Evolutionary conservation across 2,888 invertebrate genomes (phyloP).

Genomic region (Leucania comma): DNA sequence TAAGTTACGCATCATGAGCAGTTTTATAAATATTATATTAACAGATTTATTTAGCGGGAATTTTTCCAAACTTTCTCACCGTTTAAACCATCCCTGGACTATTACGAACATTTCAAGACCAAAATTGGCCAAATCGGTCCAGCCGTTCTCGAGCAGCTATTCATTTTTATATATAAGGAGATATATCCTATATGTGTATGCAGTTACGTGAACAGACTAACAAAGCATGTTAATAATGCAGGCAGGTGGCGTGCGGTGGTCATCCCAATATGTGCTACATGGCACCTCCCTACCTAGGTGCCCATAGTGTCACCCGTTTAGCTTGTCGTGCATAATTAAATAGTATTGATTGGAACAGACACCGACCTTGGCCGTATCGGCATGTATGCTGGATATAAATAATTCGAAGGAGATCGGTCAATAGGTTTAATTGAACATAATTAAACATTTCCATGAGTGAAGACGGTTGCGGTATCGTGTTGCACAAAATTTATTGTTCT

Average conservation of each 20-base stretch:
- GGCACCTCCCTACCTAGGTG: neutral
- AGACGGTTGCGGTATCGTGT: neutral
- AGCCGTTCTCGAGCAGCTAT: too few species aligned
- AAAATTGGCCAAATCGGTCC: too few species aligned
- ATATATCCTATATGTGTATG: neutral
- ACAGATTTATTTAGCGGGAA: too few species aligned
- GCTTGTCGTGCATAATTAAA: conserved; percentile 52
- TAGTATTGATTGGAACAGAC: conserved; percentile 47
- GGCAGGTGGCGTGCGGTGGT: conserved; percentile 3
- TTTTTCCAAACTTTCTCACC: too few species aligned
- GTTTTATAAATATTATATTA: too few species aligned
- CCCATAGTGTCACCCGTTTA: conserved; percentile 18
- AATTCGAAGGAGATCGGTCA: conserved; percentile 8
- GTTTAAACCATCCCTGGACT: too few species aligned
- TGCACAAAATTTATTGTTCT: too few species aligned
- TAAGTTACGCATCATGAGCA: too few species aligned
- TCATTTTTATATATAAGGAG: neutral
- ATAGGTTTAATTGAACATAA: conserved; percentile 8
- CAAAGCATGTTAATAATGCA: conserved; percentile 20
- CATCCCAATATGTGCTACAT: conserved; percentile 3
- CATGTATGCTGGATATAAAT: conserved; percentile 20
- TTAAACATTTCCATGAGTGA: neutral
- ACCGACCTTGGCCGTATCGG: conserved; percentile 34
- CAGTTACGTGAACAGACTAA: conserved; percentile 14
- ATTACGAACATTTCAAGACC: too few species aligned